phyloP scores from a whole-genome alignment of 1,140 invertebrate genomes.

The Mylabris phalerata region DNA sequence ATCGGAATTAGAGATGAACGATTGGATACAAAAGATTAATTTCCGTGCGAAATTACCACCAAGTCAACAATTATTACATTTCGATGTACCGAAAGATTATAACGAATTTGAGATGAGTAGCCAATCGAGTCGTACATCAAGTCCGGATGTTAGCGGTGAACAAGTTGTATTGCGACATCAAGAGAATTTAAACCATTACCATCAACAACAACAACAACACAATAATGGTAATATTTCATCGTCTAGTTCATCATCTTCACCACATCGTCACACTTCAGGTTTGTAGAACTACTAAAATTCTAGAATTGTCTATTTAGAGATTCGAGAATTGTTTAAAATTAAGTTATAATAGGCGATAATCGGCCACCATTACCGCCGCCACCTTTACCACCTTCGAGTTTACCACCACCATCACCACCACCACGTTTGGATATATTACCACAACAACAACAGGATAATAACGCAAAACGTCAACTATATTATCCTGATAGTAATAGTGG shows the following conservation, averaged over 20 bases:
- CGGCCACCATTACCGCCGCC: constrained; percentile 21
- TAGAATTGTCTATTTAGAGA: too few species aligned
- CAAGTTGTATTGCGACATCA: constrained; percentile 28
- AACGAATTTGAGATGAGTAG: constrained; percentile 39
- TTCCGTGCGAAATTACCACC: constrained; percentile 91
- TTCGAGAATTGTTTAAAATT: constrained; percentile 1
- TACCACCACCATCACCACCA: too few species aligned
- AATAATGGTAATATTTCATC: constrained; percentile 28
- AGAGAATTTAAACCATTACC: constrained; percentile 12
- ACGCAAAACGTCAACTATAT: constrained; percentile 21
- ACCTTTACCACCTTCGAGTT: constrained; percentile 26
- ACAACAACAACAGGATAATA: constrained; percentile 12
- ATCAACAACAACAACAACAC: constrained; percentile 18
- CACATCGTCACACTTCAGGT: constrained; percentile 39
- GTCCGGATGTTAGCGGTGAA: constrained; percentile 37
- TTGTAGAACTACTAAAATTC: constrained; percentile 7
- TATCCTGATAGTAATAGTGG: constrained; percentile 25
- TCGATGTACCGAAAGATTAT: constrained; percentile 49
- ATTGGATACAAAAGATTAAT: constrained; percentile 91
- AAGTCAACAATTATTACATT: constrained; percentile 78
- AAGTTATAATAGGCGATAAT: constrained; percentile 4
- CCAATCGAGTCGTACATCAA: constrained; percentile 41
- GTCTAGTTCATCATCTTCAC: constrained; percentile 16
- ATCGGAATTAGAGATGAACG: constrained; percentile 68
- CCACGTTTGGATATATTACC: too few species aligned